Evolutionary conservation across 2,113 vertebrate genomes (phyloP).

Genomic region (Mus musculus): GRCm39 chr6:112846501-112847000

Average conservation of each 20-base stretch:
- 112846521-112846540: background rate
- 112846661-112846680: background rate
- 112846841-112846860: background rate
- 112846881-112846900: background rate
- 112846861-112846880: background rate
- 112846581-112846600: background rate
- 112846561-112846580: background rate
- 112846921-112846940: background rate
- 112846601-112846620: background rate
- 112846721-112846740: background rate
- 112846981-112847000: background rate
- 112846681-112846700: constrained; percentile 36
- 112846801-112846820: background rate
- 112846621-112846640: background rate
- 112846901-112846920: background rate
- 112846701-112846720: constrained; percentile 41
- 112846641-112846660: background rate
- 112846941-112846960: background rate
- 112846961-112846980: background rate
- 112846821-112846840: background rate
- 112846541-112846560: background rate
- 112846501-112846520: background rate
- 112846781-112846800: constrained; percentile 18
- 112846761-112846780: background rate
- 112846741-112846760: too few species aligned